These are phyloP conservation scores for Gadus chalcogrammus DNA, from an alignment of 2,113 vertebrate species.

Conservation along the genomic window DNA sequence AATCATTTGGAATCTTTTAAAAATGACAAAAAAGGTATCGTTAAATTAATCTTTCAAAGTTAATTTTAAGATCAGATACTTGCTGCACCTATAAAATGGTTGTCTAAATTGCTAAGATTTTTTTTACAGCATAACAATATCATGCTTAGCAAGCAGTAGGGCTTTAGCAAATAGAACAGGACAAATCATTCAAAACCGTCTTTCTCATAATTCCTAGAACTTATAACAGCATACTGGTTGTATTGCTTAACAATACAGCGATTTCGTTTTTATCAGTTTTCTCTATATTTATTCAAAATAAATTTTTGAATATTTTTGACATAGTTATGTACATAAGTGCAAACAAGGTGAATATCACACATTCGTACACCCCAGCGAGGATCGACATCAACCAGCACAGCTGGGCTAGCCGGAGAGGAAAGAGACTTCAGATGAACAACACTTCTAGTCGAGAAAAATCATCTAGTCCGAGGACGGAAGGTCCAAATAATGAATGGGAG, in stretches of 20 bases:
- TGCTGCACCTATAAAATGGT: neutral
- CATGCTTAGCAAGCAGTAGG: constrained; percentile 45
- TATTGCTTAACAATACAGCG: constrained; percentile 48
- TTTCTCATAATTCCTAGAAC: constrained; percentile 42
- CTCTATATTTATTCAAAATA: constrained; percentile 87
- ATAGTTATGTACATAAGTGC: constrained; percentile 98
- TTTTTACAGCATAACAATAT: constrained; percentile 39
- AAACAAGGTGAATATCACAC: constrained; percentile 95
- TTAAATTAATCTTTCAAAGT: constrained; percentile 18
- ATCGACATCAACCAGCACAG: constrained; percentile 86
- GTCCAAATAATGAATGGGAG: neutral
- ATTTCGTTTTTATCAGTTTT: constrained; percentile 56
- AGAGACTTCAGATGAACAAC: constrained; percentile 50
- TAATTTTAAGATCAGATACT: constrained; percentile 24
- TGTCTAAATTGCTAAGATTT: constrained; percentile 5
- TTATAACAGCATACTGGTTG: constrained; percentile 36
- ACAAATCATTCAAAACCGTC: constrained; percentile 35
- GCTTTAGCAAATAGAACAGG: constrained; percentile 37
- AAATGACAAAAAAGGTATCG: neutral
- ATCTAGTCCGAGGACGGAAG: constrained; percentile 20
- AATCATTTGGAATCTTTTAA: constrained; percentile 1
- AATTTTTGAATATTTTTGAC: constrained; percentile 83
- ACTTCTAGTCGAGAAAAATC: neutral
- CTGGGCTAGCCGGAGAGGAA: constrained; percentile 48
- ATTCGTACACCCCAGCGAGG: constrained; percentile 90